These are phyloP conservation scores for Enteromius anoplus DNA, from an alignment of 2,797 vertebrate species.

Conservation along the genomic window DNA sequence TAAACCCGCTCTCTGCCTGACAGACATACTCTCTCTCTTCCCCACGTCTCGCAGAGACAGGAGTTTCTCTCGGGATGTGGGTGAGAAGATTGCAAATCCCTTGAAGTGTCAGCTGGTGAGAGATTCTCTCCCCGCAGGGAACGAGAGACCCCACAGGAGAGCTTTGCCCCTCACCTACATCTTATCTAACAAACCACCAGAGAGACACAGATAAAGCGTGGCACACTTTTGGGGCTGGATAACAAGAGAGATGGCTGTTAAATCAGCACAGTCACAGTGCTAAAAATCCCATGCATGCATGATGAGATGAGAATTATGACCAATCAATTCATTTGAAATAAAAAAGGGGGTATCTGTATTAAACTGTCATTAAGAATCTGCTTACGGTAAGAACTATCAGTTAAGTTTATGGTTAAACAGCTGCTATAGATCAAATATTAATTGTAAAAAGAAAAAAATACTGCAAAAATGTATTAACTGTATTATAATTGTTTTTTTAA, in stretches of 20 bases:
- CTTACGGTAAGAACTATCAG: not conserved
- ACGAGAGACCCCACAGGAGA: constrained; percentile 22
- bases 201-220: constrained; percentile 21
- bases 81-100: constrained; percentile 36
- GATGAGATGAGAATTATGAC: not conserved
- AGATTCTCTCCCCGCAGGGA: constrained; percentile 17
- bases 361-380: not conserved
- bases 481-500: too few relatives aligned
- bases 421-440: not conserved
- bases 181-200: constrained; percentile 40
- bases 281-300: not conserved
- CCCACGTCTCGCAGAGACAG: constrained; percentile 17
- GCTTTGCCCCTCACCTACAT: constrained; percentile 29
- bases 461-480: not conserved
- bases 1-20: not conserved
- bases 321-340: not conserved
- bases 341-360: not conserved
- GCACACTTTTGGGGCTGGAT: constrained; percentile 13
- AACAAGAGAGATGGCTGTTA: not conserved
- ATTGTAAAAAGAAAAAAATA: not conserved
- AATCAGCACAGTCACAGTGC: not conserved
- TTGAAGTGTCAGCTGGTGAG: constrained; percentile 41
- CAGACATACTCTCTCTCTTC: constrained; percentile 10
- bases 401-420: not conserved
- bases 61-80: constrained; percentile 33